Base-by-base conservation (phyloP, 2,113 vertebrate species). In the Meriones unguiculatus region DNA sequence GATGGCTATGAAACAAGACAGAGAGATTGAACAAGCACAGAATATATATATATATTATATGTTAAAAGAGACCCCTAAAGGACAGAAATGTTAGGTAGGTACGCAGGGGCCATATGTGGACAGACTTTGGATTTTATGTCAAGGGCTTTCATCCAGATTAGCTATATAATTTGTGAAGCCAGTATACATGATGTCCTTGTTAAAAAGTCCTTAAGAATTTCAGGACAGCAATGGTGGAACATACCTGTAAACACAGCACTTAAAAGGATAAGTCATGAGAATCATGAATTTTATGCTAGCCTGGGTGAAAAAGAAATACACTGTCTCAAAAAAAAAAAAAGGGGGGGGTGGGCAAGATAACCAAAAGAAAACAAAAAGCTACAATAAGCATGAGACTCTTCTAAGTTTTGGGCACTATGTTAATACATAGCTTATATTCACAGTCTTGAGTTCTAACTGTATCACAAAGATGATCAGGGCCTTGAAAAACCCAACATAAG, bases 151-250 rank as follows among this genome's bases (percentile, higher is more conserved):
- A 90, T 93, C 41, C 69, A 14, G 91, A 77, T 32, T 86, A 22
- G 13, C 30, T 72, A 64, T 2, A 20, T 84, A 72, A 89, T 81
- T 86, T 92, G 20, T 96, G 64, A 32, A 0, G 24, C 17, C 7
- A 67, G 1, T 73, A 20, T 22, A 7, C 85, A 5, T 84, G 14
- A n/a, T 28, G 2, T 4, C 8, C 4, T 46, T 90, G 18, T 88
- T 92, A 57, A 28, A 90, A 89, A 90, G 25, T 80, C 17, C 59
- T 73, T 65, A 90, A 76, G 13, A 78, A 38, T 75, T 91, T 91
- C 64, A 93, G 62, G n/a, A 30, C n/a, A 59, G 25, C 14, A 30
- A 46, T 76, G 17, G 28, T 76, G 25, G 24, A 46, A 7, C 72
- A 38, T 52, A 89, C n/a, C 20, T 89, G 54, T 41, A 89, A 59